Evolutionary conservation across 2,113 vertebrate species (phyloP), one percentile per base, ranked within the genome.

Genomic region (Sinosuthora webbiana): DNA sequence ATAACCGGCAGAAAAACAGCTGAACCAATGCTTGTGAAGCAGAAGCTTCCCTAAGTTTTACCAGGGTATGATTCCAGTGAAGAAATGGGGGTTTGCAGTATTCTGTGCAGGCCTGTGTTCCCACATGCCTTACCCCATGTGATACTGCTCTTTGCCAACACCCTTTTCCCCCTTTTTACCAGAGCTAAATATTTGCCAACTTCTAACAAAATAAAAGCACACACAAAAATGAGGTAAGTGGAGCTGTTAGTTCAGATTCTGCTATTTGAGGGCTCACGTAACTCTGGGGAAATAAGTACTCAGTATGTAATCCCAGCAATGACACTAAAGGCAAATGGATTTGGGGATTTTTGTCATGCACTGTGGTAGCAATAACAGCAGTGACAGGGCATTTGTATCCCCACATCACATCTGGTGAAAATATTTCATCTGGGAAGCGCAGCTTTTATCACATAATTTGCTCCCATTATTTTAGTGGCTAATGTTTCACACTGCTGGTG

Each of bases 281-380:
- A 45, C 97, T 95, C 97, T 95, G 87, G 97, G 97, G 97, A 97
- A 97, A 97, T 97, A 97, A 97, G 89, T 93, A 94, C 92, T 93
- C 89, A 91, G 87, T 94, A 94, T 88, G 93, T 95, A 97, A 96
- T 96, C 95, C 96, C 77, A 68, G 92, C 77, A 95, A 95, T 83
- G 92, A 91, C 95, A 96, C 95, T 91, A 91, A 94, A 95, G 82
- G 77, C 97, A 97, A 97, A 97, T 93, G 95, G 97, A 97, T 96
- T 96, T 96, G 79, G 83, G 94, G 82, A 92, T 96, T 97, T 97
- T 96, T 7, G 96, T 96, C 96, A 89, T 94, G 94, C 96, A 87
- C 90, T 90, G 70, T 83, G 84, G 95, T 90, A 97, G 97, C 95
- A 97, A 97, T 97, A 97, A 96, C 80, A 49, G 39, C 73, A 95